Evolutionary conservation across 1,140 invertebrate species (phyloP).

Genomic region (Macrocentrus cingulum): DNA sequence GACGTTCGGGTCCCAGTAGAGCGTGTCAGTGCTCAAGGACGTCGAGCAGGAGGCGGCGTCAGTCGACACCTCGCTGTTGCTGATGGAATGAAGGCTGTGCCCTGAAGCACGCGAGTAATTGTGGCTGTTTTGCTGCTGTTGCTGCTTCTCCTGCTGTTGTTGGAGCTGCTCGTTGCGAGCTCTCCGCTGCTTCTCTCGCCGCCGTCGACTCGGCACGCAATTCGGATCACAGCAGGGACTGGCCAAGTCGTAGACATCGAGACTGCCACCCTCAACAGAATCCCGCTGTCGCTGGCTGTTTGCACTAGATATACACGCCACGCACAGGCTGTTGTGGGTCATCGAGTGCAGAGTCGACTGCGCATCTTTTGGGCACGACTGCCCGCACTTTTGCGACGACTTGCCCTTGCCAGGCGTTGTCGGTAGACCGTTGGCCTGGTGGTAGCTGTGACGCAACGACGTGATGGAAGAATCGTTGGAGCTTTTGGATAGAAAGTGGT

Average conservation of each 20-base stretch:
- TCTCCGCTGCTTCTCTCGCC: conserved; percentile 58
- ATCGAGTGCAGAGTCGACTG: conserved; percentile 37
- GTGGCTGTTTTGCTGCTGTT: conserved; percentile 34
- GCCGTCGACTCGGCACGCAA: conserved; percentile 73
- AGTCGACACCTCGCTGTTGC: conserved; percentile 70
- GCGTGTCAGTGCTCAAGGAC: conserved; percentile 78
- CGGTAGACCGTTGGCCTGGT: conserved; percentile 55
- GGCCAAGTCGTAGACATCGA: conserved; percentile 80
- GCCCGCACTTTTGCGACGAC: conserved; percentile 12
- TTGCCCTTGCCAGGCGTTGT: conserved; percentile 27
- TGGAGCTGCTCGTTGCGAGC: conserved; percentile 46
- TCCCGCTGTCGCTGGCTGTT: conserved; percentile 41
- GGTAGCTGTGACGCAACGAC: conserved; percentile 51
- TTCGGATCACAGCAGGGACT: conserved; percentile 82
- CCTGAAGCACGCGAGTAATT: conserved; percentile 63
- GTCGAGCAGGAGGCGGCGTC: conserved; percentile 75
- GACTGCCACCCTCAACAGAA: conserved; percentile 68
- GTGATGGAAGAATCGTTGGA: conserved; percentile 56
- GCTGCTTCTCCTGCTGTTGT: conserved; percentile 41
- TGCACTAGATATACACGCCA: conserved; percentile 70
- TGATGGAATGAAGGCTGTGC: conserved; percentile 78
- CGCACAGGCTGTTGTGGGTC: conserved; percentile 65
- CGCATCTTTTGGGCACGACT: conserved; percentile 39
- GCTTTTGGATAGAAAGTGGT: conserved; percentile 67
- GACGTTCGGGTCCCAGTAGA: conserved; percentile 74